Base-by-base conservation (phyloP, 2,797 vertebrate genomes). In the Coilia nasus region DNA sequence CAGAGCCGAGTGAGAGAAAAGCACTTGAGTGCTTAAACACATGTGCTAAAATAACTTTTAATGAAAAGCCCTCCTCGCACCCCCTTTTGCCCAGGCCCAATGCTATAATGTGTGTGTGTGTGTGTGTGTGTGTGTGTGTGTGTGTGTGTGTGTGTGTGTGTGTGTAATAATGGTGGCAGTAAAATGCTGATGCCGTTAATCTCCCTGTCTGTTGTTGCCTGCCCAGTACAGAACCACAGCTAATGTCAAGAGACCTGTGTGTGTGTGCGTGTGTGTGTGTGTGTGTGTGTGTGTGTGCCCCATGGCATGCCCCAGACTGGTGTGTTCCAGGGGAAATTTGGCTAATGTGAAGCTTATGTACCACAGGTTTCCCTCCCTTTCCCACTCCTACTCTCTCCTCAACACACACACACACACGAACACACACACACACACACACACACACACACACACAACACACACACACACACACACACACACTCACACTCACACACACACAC, bases 331-430 rank as follows among this genome's bases (percentile, higher is more conserved):
- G 67, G 67, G 67, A 75, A 75, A 75, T 75, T 75, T 75, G 67
- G 67, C 67, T 75, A 75, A 75, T 75, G 67, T 75, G 67, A 75
- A 75, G 67, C 67, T 75, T 75, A 75, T 75, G 67, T 75, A 75
- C 67, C 62, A 64, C 62, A 64, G n/a, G n/a, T 64, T 64, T 28
- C 67, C 67, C 67, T 75, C 64, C 12, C 10, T 71, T 28, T 67
- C 67, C 31, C 60, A 23, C n/a, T 64, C n/a, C 25, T 2, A 21
- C 57, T 60, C 19, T 3, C 57, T 21, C 57, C 6, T 35, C 12
- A 35, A 28, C 50, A 41, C 28, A 35, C 67, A 41, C 28, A 75
- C 28, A 75, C 67, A 35, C 67, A 75, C 14, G 35, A 28, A 75
- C 67, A 75, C 28, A 75, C 31, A 75, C 67, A 75, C 67, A 35